Base-by-base conservation (phyloP, 2,888 invertebrate species). In the Heliconius ismenius region DNA sequence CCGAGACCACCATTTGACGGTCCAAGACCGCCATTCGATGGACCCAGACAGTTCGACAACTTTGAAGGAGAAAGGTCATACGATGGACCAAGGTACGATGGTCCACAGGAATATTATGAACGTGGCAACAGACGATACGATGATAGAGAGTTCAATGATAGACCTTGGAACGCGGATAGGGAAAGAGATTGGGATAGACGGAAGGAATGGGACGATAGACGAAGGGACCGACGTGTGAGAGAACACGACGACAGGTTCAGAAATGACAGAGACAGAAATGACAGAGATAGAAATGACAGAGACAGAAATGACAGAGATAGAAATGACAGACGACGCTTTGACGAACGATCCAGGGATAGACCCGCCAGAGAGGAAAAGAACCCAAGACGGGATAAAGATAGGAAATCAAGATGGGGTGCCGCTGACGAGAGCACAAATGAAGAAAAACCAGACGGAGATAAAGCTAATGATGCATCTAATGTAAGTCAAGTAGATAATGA, bases 351-450 rank as follows among this genome's bases (percentile, higher is more conserved):
- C 9, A 80, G 78, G 21, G 62, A 62, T 3, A 81, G 75, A 36
- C 75, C 68, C 26, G 63, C 79, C 9, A 64, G 83, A 60, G 86
- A 86, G 21, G 86, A 87, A 49, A 83, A 86, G 64, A 84, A 81
- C 75, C 77, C 83, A 28, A 85, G 88, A 64, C 85, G 89, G 73
- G 92, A 92, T 24, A 91, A 89, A 80, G 93, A 93, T 77, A 88
- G 93, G 49, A 93, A 92, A 76, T 93, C 93, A 3, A 86, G 93
- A 58, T 93, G 93, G 93, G 93, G 93, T 1, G 92, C 91, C 3
- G 89, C 91, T 0, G 91, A 91, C 4, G 91, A 91, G 67, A 76
- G 75, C 21, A 65, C 65, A 2, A 68, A 62, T 18, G 72, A 64
- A 67, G 76, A 64, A 0, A 76, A 63, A 58, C 69, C 73, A 18